These are phyloP conservation scores for Sweltsa coloradensis DNA, from an alignment of 1,140 invertebrate species.

Conservation along the genomic window DNA sequence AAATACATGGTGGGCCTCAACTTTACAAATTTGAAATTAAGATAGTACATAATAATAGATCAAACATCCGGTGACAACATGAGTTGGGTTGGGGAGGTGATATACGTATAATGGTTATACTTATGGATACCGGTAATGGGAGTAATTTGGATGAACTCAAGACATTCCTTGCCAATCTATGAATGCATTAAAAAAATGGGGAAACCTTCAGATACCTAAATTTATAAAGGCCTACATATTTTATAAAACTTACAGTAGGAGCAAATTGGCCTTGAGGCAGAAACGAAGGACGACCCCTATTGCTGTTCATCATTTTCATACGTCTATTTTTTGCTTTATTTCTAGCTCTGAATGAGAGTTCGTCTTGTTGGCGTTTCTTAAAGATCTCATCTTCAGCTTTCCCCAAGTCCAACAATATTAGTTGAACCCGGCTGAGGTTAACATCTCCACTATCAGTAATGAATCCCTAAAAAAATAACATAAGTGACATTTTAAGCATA, in stretches of 20 bases:
- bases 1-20: too few species aligned
- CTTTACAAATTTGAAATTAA: too few species aligned
- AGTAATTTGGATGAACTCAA: too few species aligned
- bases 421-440: constrained; percentile 80
- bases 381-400: constrained; percentile 97
- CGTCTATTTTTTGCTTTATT: constrained; percentile 53
- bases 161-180: too few species aligned
- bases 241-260: constrained; percentile 38
- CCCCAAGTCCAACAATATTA: constrained; percentile 89
- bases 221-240: too few species aligned
- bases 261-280: constrained; percentile 59
- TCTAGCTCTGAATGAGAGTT: constrained; percentile 64
- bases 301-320: constrained; percentile 29
- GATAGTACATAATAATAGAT: too few species aligned
- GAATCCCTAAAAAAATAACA: constrained; percentile 57
- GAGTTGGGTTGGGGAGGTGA: too few species aligned
- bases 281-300: constrained; percentile 55
- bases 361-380: constrained; percentile 75
- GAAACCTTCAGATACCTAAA: too few species aligned
- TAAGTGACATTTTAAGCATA: background rate
- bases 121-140: too few species aligned
- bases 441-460: constrained; percentile 91
- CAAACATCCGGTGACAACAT: too few species aligned
- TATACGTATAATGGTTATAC: too few species aligned
- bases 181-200: too few species aligned